A percentile compares a stretch with the other conserved stretches of the same genome.
Conservation (phyloP, 2,888 invertebrate species). For the Plebejus melissa region DNA sequence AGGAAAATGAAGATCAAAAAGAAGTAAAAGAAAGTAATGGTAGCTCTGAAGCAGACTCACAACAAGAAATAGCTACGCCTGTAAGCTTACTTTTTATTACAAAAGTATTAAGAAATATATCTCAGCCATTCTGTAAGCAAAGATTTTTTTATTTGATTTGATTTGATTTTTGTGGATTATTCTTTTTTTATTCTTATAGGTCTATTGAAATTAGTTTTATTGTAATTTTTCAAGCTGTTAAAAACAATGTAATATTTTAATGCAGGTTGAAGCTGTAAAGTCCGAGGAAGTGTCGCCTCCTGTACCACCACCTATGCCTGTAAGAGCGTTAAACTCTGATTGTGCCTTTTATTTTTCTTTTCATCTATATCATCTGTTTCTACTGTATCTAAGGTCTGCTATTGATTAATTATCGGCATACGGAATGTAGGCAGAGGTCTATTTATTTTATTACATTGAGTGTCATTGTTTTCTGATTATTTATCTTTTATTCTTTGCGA, state of each 20-base stretch:
- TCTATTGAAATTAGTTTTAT: background rate
- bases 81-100: background rate
- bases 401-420: background rate
- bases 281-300: background rate
- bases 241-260: background rate
- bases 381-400: background rate
- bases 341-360: background rate
- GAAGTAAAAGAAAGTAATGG: background rate
- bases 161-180: conserved; percentile 24
- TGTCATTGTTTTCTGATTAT: background rate
- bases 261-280: conserved; percentile 20
- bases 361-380: background rate
- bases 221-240: no score
- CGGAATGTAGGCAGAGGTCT: background rate
- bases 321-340: background rate
- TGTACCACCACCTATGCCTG: conserved; percentile 18
- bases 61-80: background rate
- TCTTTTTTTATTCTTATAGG: background rate
- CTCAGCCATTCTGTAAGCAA: background rate
- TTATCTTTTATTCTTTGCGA: background rate
- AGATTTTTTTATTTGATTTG: background rate
- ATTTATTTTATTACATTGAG: background rate
- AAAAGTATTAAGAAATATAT: background rate
- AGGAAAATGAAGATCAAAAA: conserved; percentile 12
- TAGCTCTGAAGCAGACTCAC: background rate